phyloP scores from a whole-genome alignment of 2,113 vertebrate species.

The Shinisaurus crocodilurus region DNA sequence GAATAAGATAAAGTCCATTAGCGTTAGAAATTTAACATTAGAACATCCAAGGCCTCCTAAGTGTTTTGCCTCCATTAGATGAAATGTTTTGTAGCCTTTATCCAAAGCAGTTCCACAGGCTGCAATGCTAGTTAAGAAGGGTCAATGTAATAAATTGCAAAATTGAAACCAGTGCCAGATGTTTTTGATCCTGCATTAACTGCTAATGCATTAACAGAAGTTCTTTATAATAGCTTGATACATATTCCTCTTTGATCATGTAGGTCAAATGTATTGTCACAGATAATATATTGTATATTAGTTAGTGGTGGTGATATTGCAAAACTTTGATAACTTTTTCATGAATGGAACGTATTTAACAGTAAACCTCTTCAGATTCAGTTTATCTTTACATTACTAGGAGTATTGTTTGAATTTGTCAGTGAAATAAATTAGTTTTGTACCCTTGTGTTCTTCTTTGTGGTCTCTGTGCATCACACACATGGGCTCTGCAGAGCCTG shows the following conservation, averaged over 20 bases:
- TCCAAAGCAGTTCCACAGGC: neutral
- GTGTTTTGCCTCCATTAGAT: neutral
- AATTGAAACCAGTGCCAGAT: neutral
- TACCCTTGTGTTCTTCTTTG: neutral
- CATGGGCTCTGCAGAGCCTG: too few relatives aligned
- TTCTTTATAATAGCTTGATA: neutral
- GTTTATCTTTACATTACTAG: neutral
- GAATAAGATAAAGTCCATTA: conserved; percentile 19
- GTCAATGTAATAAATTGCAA: neutral
- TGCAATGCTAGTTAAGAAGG: neutral
- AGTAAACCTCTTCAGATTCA: neutral
- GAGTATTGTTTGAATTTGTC: neutral
- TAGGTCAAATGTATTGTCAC: neutral
- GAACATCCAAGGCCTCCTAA: neutral
- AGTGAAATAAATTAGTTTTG: neutral
- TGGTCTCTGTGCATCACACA: too few relatives aligned
- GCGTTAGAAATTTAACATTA: neutral
- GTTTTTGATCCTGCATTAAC: neutral
- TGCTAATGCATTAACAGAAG: neutral
- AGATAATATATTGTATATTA: neutral
- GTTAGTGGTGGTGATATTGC: neutral
- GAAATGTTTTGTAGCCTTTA: neutral
- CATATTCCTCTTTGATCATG: neutral
- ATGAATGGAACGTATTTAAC: neutral
- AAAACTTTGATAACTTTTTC: neutral